phyloP scores from a whole-genome alignment of 2,797 vertebrate species.

The Chelidonichthys spinosus region DNA sequence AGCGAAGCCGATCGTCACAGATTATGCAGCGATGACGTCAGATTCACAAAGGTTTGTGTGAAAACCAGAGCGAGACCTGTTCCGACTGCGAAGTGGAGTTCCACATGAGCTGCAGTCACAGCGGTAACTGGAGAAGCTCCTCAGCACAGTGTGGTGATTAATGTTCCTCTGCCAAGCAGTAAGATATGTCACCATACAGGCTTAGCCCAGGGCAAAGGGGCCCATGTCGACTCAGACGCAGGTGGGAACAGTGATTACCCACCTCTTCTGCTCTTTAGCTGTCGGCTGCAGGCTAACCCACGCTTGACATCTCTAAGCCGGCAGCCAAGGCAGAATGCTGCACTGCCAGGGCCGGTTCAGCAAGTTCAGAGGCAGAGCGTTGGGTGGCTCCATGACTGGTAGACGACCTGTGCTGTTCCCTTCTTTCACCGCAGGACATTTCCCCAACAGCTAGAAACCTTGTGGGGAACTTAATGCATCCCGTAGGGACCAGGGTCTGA shows the following conservation, averaged over 20 bases:
- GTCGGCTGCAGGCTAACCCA: constrained; percentile 57
- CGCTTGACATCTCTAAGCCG: constrained; percentile 64
- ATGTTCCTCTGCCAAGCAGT: constrained; percentile 54
- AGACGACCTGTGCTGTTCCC: not conserved
- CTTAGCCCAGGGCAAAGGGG: constrained; percentile 44
- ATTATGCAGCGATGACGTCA: not conserved
- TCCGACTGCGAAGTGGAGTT: constrained; percentile 7
- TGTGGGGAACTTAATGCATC: not conserved
- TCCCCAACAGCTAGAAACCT: not conserved
- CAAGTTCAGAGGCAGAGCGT: constrained; percentile 8
- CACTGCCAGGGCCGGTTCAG: constrained; percentile 48
- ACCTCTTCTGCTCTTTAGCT: constrained; percentile 64
- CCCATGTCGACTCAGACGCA: constrained; percentile 46
- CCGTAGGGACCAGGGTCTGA: not conserved
- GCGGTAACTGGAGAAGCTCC: constrained; percentile 14
- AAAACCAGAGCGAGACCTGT: not conserved
- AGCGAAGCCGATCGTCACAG: not conserved
- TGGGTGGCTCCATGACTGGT: not conserved
- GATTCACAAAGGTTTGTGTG: constrained; percentile 8
- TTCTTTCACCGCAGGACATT: not conserved
- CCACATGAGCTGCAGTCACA: not conserved
- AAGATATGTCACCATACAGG: constrained; percentile 58
- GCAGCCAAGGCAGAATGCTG: constrained; percentile 20
- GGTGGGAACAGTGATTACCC: constrained; percentile 68
- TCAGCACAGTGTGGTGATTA: constrained; percentile 48